These are phyloP conservation scores for Strix occidentalis DNA, from an alignment of 2,797 vertebrate species.

Conservation along the genomic window DNA sequence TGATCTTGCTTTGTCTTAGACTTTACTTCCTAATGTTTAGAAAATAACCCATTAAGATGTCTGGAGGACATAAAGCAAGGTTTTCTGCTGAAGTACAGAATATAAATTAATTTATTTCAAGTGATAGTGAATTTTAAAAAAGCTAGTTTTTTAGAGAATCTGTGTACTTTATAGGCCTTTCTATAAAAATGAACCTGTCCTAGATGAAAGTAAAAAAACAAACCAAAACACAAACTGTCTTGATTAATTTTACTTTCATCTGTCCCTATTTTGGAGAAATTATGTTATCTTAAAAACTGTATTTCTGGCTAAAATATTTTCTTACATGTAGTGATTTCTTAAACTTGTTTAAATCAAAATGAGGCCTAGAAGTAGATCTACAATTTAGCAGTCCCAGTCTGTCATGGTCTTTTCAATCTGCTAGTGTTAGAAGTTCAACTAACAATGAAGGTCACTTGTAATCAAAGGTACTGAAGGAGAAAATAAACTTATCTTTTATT, in stretches of 20 bases:
- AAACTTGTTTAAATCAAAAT: not conserved
- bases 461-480: not conserved
- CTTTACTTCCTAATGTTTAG: not conserved
- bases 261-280: not conserved
- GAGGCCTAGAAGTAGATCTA: not conserved
- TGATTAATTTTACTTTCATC: not conserved
- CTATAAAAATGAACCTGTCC: not conserved
- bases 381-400: not conserved
- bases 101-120: not conserved
- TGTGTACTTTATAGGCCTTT: not conserved
- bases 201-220: not conserved
- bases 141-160: not conserved
- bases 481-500: not conserved
- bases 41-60: not conserved
- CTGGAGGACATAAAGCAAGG: not conserved
- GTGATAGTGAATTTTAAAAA: not conserved
- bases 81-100: not conserved
- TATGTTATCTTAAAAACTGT: not conserved
- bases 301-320: not conserved
- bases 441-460: not conserved
- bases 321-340: not conserved
- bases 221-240: not conserved
- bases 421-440: not conserved
- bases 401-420: not conserved
- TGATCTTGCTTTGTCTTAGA: not conserved